phyloP scores from a whole-genome alignment of 1,140 invertebrate genomes.

The Meloidogyne floridensis region DNA sequence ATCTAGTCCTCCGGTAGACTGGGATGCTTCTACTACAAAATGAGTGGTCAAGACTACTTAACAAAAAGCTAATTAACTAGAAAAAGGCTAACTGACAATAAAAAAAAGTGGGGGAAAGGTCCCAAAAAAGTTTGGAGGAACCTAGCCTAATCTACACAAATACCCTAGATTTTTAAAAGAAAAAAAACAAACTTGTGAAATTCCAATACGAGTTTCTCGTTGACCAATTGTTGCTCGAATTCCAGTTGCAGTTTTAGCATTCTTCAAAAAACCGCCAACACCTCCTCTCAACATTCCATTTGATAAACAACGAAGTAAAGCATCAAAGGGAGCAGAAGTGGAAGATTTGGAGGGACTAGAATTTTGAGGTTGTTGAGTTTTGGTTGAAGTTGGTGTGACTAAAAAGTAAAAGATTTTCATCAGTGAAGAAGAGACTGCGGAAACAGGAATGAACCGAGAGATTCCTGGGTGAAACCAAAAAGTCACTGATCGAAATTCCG shows the following conservation, averaged over 20 bases:
- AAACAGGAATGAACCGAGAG: no score
- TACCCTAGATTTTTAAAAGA: constrained; percentile 62
- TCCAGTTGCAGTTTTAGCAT: constrained; percentile 91
- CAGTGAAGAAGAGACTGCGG: no score
- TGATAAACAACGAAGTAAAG: constrained; percentile 85
- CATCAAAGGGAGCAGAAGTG: constrained; percentile 78
- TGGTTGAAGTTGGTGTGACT: constrained; percentile 10
- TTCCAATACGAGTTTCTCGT: constrained; percentile 88
- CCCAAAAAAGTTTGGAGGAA: no score
- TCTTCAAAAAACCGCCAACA: constrained; percentile 85
- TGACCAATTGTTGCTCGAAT: constrained; percentile 81
- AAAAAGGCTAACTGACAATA: no score
- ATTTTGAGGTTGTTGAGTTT: background rate
- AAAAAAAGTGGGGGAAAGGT: no score
- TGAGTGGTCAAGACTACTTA: no score
- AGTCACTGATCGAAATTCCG: no score
- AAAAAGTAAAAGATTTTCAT: background rate
- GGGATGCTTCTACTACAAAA: no score
- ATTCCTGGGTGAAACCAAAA: no score
- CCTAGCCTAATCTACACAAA: constrained; percentile 67
- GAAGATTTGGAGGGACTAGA: background rate
- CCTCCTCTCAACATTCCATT: constrained; percentile 92
- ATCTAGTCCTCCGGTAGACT: no score
- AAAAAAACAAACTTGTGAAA: constrained; percentile 48
- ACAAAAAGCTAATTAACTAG: no score